Conservation (phyloP, 1,140 invertebrate species). For the Calephelis virginiensis region DNA sequence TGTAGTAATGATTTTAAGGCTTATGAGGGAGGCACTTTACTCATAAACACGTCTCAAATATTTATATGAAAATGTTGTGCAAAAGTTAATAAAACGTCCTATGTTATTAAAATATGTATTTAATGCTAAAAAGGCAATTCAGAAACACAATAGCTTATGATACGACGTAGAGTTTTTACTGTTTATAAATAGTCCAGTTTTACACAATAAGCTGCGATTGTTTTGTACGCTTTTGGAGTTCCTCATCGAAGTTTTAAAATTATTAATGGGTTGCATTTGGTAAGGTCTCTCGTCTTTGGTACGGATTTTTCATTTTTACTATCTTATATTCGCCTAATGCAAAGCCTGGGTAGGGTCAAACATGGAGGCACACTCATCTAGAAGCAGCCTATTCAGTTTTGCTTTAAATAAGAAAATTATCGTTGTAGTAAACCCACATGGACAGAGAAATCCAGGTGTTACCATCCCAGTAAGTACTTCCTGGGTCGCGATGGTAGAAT, state of each 20-base stretch:
- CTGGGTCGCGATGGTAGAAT: too few relatives aligned
- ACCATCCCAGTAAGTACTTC: too few relatives aligned
- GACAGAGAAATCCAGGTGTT: too few relatives aligned
- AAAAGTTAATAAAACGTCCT: conserved; percentile 8
- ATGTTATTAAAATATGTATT: conserved; percentile 11
- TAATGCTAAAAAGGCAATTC: conserved; percentile 15
- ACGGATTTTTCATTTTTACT: too few relatives aligned
- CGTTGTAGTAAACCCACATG: too few relatives aligned
- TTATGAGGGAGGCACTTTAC: not conserved
- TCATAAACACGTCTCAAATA: conserved; percentile 5
- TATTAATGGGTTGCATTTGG: conserved; percentile 19
- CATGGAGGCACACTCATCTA: too few relatives aligned
- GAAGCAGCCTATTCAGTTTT: too few relatives aligned
- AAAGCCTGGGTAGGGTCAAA: too few relatives aligned
- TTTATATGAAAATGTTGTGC: conserved; percentile 2
- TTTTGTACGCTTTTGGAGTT: conserved; percentile 23
- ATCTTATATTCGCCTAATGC: too few relatives aligned
- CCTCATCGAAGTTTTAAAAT: not conserved
- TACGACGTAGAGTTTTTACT: conserved; percentile 20
- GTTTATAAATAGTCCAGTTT: conserved; percentile 47
- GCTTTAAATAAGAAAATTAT: too few relatives aligned
- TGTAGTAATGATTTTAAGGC: not conserved
- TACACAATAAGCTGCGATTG: conserved; percentile 43
- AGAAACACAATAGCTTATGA: conserved; percentile 15
- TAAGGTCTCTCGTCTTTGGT: too few relatives aligned